Conservation (phyloP, 2,797 vertebrate genomes). For the Scolopax rusticola region DNA sequence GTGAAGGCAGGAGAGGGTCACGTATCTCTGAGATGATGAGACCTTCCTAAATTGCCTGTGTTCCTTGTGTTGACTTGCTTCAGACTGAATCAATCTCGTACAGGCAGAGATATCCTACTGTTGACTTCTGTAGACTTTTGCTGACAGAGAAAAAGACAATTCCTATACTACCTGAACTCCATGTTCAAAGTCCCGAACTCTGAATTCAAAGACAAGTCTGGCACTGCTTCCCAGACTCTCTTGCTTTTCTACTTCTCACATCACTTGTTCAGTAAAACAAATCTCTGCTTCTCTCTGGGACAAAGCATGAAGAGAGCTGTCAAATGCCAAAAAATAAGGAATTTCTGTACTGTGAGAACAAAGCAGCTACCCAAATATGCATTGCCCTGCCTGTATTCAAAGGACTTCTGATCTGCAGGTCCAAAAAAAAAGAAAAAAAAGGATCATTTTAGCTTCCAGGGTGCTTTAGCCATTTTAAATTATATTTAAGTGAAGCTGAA, state of each 20-base stretch:
- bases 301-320: neutral
- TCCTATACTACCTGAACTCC: neutral
- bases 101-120: neutral
- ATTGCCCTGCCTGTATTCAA: neutral
- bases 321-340: neutral
- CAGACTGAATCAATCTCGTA: neutral
- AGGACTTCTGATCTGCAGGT: neutral
- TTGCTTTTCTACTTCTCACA: neutral
- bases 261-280: neutral
- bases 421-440: neutral
- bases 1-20: neutral
- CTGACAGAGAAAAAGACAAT: neutral
- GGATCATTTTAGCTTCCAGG: neutral
- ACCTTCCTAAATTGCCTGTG: neutral
- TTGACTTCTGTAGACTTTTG: neutral
- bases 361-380: neutral
- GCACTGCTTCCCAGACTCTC: neutral
- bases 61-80: neutral
- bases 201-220: neutral
- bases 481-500: neutral
- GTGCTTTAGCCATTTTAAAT: neutral
- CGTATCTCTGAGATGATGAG: neutral
- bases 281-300: neutral
- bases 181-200: neutral
- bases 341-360: neutral